Conservation (phyloP, 2,888 invertebrate species). For the Drosophila pullipes region DNA sequence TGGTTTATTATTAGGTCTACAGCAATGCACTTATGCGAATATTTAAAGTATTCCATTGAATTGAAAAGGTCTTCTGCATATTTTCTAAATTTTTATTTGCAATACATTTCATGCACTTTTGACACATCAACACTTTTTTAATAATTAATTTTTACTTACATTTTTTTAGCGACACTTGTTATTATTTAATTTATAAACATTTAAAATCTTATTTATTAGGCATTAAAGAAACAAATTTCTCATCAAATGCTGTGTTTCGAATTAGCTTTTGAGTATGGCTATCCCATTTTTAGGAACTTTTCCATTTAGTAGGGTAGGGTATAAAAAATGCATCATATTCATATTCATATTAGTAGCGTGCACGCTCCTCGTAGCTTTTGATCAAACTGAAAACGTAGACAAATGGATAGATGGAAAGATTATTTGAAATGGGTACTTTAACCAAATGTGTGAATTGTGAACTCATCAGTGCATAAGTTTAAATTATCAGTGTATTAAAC, state of each 20-base stretch:
- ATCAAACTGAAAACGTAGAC: conserved; percentile 56
- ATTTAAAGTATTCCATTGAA: not conserved
- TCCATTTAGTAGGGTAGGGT: not conserved
- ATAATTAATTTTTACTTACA: conserved; percentile 21
- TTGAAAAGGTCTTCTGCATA: not conserved
- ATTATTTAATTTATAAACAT: conserved; percentile 11
- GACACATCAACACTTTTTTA: conserved; percentile 22
- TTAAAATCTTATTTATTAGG: conserved; percentile 1
- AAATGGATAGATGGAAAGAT: not conserved
- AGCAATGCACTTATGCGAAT: not conserved
- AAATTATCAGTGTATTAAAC: not conserved
- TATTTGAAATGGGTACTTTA: not conserved
- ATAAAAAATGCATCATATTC: conserved; percentile 9
- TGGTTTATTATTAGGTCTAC: not conserved
- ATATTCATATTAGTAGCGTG: conserved; percentile 55
- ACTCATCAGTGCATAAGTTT: conserved; percentile 8
- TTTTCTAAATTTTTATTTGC: conserved; percentile 36
- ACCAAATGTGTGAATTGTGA: conserved; percentile 2
- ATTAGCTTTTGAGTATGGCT: not conserved
- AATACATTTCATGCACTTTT: conserved; percentile 24
- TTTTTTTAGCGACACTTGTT: conserved; percentile 3
- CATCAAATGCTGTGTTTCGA: not conserved
- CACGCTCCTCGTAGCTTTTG: conserved; percentile 56
- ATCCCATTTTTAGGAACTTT: not conserved
- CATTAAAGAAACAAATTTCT: not conserved